phyloP scores from a whole-genome alignment of 2,113 vertebrate species.

The Cochlearius cochlearius region DNA sequence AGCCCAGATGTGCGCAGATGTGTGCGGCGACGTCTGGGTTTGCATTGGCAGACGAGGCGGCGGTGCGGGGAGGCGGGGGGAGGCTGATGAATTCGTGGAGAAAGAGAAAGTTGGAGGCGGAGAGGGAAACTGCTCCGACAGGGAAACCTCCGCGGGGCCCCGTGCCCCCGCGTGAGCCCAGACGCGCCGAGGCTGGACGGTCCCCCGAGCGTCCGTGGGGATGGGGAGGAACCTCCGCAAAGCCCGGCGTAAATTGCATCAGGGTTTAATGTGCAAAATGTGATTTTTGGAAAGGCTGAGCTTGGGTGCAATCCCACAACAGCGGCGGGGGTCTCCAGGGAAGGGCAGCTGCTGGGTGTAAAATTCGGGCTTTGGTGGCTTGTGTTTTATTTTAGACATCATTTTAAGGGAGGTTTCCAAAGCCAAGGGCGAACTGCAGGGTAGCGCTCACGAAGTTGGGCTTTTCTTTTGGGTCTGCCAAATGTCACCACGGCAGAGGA shows the following conservation, averaged over 20 bases:
- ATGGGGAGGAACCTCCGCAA: rapidly evolving
- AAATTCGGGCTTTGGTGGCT: neutral
- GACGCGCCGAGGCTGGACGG: rapidly evolving
- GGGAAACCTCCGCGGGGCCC: neutral
- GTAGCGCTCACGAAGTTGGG: neutral
- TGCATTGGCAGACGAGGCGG: neutral
- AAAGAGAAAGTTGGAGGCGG: neutral
- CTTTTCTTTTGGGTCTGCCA: neutral
- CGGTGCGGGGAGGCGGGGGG: rapidly evolving
- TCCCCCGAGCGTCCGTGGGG: rapidly evolving
- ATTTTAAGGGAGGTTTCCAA: rapidly evolving
- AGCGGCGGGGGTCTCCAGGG: rapidly evolving
- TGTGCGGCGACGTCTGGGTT: neutral
- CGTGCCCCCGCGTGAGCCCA: rapidly evolving
- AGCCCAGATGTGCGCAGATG: neutral
- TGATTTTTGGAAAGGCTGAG: neutral
- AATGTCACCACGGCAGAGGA: rapidly evolving
- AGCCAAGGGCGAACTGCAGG: rapidly evolving
- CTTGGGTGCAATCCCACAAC: rapidly evolving
- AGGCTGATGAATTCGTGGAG: neutral
- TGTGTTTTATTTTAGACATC: rapidly evolving
- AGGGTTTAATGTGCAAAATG: rapidly evolving
- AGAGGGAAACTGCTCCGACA: neutral
- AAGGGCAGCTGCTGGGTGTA: neutral
- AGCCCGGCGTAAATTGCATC: rapidly evolving